phyloP scores from a whole-genome alignment of 2,113 vertebrate genomes.

The Etheostoma spectabile region DNA sequence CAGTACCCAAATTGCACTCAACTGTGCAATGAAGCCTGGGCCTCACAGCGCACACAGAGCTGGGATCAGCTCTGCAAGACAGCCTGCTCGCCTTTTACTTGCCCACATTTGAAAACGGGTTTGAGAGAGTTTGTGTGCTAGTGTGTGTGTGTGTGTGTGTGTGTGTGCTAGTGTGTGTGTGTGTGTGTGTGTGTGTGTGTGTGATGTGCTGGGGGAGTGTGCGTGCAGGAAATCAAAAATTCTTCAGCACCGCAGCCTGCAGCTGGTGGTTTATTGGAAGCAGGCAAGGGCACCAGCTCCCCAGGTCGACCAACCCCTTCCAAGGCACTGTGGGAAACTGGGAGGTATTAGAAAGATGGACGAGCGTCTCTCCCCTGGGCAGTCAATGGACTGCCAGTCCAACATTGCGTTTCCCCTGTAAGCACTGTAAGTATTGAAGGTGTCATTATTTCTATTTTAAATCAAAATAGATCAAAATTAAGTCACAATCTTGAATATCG shows the following conservation, averaged over 20 bases:
- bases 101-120: conserved; percentile 53
- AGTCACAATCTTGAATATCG: too few species aligned
- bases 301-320: conserved; percentile 63
- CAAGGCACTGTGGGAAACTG: conserved; percentile 59
- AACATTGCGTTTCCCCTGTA: conserved; percentile 39
- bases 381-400: conserved; percentile 10
- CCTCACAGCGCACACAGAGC: conserved; percentile 40
- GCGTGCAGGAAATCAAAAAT: conserved; percentile 78
- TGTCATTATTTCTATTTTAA: too few species aligned
- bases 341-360: conserved; percentile 49
- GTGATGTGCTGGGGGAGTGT: conserved; percentile 10
- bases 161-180: not conserved
- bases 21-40: conserved; percentile 50
- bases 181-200: not conserved
- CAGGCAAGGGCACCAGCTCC: conserved; percentile 75
- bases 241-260: conserved; percentile 74
- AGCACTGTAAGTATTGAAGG: conserved; percentile 32
- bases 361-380: conserved; percentile 1
- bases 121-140: conserved; percentile 32
- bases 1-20: conserved; percentile 55
- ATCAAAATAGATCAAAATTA: too few species aligned
- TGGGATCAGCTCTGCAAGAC: conserved; percentile 26
- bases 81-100: conserved; percentile 45
- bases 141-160: not conserved
- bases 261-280: conserved; percentile 80